Evolutionary conservation across 2,888 invertebrate species (phyloP).

Genomic region (Drosophila eohydei): DNA sequence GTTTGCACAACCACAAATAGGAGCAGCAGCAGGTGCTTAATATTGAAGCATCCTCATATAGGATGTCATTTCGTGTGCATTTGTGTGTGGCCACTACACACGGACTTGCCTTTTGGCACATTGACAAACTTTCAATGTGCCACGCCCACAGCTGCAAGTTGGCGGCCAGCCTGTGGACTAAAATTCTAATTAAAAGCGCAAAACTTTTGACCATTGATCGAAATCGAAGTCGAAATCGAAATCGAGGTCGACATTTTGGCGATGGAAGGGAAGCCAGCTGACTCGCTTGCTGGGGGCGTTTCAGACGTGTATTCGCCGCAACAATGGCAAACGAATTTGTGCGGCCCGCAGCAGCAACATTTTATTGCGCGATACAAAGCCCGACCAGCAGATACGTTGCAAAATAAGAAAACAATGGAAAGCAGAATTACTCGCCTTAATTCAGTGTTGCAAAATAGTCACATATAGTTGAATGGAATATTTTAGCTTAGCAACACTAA

Average conservation of each 20-base stretch:
- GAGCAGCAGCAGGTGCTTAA: slow-evolving; percentile 41
- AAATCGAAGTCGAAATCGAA: slow-evolving; percentile 57
- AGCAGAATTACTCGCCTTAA: neutral
- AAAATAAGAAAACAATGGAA: neutral
- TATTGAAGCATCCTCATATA: slow-evolving; percentile 46
- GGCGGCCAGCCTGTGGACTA: slow-evolving; percentile 55
- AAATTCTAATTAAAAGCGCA: slow-evolving; percentile 77
- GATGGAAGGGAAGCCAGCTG: slow-evolving; percentile 20
- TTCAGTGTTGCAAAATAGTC: neutral
- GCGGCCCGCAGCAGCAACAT: slow-evolving; percentile 22
- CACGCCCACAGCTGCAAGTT: slow-evolving; percentile 52
- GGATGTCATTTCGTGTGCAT: neutral
- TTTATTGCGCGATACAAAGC: neutral
- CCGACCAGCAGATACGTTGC: neutral
- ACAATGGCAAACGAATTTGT: slow-evolving; percentile 23
- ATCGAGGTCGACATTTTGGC: slow-evolving; percentile 53
- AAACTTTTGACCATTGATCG: slow-evolving; percentile 65
- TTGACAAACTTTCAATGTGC: slow-evolving; percentile 48
- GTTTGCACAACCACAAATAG: slow-evolving; percentile 39
- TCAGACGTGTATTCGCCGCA: slow-evolving; percentile 11
- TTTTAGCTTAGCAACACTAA: neutral
- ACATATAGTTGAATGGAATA: neutral
- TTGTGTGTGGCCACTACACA: slow-evolving; percentile 22
- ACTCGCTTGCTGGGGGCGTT: slow-evolving; percentile 3
- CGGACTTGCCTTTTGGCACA: slow-evolving; percentile 14